Evolutionary conservation across 1,140 invertebrate genomes (phyloP), one percentile per base, ranked within the genome.

Genomic region (Atta cephalotes): DNA sequence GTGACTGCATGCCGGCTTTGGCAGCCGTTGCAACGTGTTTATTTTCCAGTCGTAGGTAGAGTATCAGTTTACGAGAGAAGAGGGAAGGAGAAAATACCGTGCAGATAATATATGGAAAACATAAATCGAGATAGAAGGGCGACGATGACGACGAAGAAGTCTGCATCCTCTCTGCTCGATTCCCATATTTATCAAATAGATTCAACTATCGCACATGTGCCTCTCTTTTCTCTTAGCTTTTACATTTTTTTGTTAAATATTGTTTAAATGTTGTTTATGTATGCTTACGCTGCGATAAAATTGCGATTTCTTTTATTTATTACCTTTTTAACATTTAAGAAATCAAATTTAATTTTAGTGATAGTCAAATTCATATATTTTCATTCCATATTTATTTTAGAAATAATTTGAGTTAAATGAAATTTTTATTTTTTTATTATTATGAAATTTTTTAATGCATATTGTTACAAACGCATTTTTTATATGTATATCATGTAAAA

Each of bases 91-190:
- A n/a, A 6, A 58, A 79, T 66, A 60, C 65, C 56, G 45, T 51
- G 77, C 25, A 70, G 66, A 88, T 91, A 91, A 91, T 89, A 86
- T 88, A 91, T 91, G 72, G 86, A 87, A 88, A 91, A 68, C 79
- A 89, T 89, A 91, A 89, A 91, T 91, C 90, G 85, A 88, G 86
- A 87, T 91, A 80, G 87, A 85, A 76, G 31, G 14, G 25, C 28
- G 66, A 56, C 51, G 56, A 53, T 71, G 45, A 49, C 66, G 88
- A 86, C 56, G 85, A 53, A 71, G 56, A 58, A 60, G n/a, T 62
- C 6, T 28, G 66, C 74, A 56, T 82, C 74, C 80, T 84, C 9
- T 53, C 66, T 63, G n/a, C 53, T 79, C 78, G 62, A 80, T 79
- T 89, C 53, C 39, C 51, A 63, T 86, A 88, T 85, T 65, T 58